Evolutionary conservation across 2,797 vertebrate species (phyloP).

Genomic region (Triplophysa yarkandensis): DNA sequence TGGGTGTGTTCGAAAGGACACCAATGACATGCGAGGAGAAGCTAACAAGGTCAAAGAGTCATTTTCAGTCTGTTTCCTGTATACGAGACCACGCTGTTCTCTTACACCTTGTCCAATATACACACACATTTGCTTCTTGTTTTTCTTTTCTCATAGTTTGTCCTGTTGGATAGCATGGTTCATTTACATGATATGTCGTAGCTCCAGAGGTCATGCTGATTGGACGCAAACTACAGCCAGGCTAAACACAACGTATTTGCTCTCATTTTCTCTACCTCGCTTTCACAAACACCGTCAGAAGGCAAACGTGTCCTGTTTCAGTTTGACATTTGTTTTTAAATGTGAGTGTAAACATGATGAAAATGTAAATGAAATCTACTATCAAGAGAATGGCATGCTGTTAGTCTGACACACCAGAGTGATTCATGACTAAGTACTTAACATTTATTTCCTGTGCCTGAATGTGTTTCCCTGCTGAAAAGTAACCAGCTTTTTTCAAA

Average conservation of each 20-base stretch:
- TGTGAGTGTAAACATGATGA: conserved; percentile 50
- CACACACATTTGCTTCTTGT: conserved; percentile 43
- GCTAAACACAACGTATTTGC: conserved; percentile 60
- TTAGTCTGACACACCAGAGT: conserved; percentile 19
- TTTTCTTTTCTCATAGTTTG: conserved; percentile 39
- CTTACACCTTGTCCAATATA: conserved; percentile 53
- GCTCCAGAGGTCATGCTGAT: conserved; percentile 48
- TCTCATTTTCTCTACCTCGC: conserved; percentile 1
- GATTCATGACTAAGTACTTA: no score
- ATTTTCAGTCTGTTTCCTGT: conserved; percentile 60
- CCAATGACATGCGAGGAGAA: neutral
- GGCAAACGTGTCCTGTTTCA: conserved; percentile 34
- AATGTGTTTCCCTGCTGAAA: no score
- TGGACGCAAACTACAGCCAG: conserved; percentile 50
- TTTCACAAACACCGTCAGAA: conserved; percentile 21
- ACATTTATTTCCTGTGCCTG: no score
- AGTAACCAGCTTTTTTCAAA: neutral
- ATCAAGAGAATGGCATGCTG: conserved; percentile 27
- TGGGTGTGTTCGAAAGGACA: conserved; percentile 17
- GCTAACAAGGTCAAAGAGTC: conserved; percentile 48
- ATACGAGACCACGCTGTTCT: conserved; percentile 43
- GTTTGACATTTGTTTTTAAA: conserved; percentile 50
- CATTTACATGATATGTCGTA: conserved; percentile 48
- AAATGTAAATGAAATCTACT: conserved; percentile 54
- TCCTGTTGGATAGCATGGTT: conserved; percentile 42